phyloP scores from a whole-genome alignment of 2,113 vertebrate species.

The Tupaia chinensis region DNA sequence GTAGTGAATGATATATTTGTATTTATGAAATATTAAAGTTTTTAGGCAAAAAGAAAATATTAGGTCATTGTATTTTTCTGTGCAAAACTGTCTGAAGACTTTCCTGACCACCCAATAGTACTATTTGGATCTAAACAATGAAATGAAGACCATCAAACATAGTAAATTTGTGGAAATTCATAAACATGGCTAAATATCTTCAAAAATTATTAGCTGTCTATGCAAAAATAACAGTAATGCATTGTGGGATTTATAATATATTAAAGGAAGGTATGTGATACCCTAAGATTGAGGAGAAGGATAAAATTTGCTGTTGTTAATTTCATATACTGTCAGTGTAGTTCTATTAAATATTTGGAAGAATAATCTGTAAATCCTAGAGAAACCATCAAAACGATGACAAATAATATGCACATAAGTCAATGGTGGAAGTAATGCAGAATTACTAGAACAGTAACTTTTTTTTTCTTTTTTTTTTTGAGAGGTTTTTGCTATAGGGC shows the following conservation, averaged over 20 bases:
- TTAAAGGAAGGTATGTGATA: background rate
- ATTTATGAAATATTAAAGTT: constrained; percentile 28
- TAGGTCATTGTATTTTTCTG: background rate
- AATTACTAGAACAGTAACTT: background rate
- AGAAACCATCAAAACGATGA: constrained; percentile 5
- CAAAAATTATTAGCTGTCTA: background rate
- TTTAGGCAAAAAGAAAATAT: background rate
- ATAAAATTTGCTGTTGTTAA: background rate
- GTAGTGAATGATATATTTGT: background rate
- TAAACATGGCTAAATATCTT: background rate
- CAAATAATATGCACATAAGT: background rate
- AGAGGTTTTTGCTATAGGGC: too few relatives aligned
- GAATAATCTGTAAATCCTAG: background rate
- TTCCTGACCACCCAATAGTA: too few relatives aligned
- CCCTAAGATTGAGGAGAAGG: background rate
- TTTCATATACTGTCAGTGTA: background rate
- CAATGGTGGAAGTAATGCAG: background rate
- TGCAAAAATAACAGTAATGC: background rate
- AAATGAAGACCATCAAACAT: background rate
- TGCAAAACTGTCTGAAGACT: too few relatives aligned
- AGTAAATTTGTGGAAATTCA: background rate
- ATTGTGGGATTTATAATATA: background rate
- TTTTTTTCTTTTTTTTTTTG: too few relatives aligned
- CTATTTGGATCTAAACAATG: constrained; percentile 6
- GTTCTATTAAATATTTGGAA: background rate